These are phyloP conservation scores for Fulmarus glacialis DNA, from an alignment of 2,113 vertebrate genomes.

Conservation along the genomic window DNA sequence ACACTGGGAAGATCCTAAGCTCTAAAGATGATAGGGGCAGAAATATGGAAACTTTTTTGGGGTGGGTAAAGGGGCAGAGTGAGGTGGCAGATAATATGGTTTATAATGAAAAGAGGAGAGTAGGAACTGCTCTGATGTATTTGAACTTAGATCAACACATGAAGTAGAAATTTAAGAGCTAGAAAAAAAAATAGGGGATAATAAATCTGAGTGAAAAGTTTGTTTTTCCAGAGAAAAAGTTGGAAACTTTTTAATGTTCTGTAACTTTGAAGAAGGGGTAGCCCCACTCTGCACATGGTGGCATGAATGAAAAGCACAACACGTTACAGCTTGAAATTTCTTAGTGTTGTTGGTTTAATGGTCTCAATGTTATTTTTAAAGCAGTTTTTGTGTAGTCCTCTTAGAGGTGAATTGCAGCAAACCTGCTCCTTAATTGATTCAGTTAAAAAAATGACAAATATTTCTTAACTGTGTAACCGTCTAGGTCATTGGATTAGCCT, in stretches of 20 bases:
- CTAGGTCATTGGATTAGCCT: not conserved
- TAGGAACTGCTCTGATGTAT: not conserved
- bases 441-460: not conserved
- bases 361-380: not conserved
- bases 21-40: not conserved
- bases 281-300: accelerated
- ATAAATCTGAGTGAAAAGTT: not conserved
- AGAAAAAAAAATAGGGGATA: not conserved
- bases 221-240: not conserved
- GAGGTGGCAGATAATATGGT: not conserved
- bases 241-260: not conserved
- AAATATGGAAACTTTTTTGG: not conserved
- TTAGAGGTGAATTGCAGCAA: not conserved
- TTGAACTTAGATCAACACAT: not conserved
- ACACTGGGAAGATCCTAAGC: not conserved
- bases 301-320: not conserved
- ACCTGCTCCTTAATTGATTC: not conserved
- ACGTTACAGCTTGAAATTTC: not conserved
- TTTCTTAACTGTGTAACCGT: not conserved
- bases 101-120: not conserved
- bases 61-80: not conserved
- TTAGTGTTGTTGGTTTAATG: not conserved
- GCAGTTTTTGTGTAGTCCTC: not conserved
- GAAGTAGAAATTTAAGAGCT: not conserved
- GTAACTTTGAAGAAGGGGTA: not conserved